phyloP scores from a whole-genome alignment of 2,797 vertebrate species.

The Uromys caudimaculatus region DNA sequence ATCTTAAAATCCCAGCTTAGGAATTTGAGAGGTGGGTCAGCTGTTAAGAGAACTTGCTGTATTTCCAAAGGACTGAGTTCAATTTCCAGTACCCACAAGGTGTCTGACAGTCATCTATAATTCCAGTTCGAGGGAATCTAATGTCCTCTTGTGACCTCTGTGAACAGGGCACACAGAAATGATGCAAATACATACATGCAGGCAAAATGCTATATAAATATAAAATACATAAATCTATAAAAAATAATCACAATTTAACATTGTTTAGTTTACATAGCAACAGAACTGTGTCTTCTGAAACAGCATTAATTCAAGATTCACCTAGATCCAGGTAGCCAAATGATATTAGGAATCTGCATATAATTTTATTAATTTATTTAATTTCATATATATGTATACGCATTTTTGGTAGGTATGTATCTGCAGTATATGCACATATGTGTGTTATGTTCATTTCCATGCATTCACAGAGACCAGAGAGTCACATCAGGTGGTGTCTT shows the following conservation, averaged over 20 bases:
- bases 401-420: background rate
- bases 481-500: background rate
- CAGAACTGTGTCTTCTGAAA: background rate
- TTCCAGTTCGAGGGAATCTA: background rate
- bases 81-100: background rate
- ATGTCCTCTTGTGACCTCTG: background rate
- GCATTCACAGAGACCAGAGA: background rate
- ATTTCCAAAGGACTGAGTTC: background rate
- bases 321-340: background rate
- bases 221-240: background rate
- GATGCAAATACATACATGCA: background rate
- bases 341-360: background rate
- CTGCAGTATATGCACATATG: background rate
- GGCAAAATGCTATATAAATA: background rate
- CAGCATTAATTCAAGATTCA: background rate
- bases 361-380: conserved; percentile 17
- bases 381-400: background rate
- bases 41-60: background rate
- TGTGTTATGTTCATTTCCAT: too few species aligned
- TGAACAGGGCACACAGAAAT: background rate
- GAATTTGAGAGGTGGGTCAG: background rate
- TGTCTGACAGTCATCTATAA: background rate
- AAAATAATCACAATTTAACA: background rate
- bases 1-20: background rate
- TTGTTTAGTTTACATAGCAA: background rate